Conservation (phyloP, 2,113 vertebrate genomes). For the Salvator merianae region DNA sequence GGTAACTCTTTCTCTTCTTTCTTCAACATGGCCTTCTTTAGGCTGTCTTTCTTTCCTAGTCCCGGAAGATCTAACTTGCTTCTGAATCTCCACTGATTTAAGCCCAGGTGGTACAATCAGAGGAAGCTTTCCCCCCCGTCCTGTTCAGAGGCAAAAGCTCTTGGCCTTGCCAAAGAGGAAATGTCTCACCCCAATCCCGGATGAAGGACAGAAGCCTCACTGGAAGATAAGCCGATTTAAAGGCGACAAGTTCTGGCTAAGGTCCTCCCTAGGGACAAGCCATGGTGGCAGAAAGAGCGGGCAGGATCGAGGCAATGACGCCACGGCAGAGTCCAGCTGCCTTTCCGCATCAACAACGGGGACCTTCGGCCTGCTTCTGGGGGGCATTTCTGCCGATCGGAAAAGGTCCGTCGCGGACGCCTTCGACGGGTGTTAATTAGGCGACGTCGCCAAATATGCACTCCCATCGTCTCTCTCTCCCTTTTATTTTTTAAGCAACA, state of each 20-base stretch:
- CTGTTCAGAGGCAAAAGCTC: neutral
- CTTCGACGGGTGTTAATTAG: no score
- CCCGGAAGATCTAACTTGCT: no score
- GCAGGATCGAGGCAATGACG: neutral
- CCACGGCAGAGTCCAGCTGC: neutral
- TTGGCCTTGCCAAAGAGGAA: neutral
- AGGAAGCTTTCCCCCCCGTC: neutral
- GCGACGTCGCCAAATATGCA: no score
- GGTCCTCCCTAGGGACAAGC: neutral
- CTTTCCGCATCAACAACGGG: neutral
- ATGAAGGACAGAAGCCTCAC: neutral
- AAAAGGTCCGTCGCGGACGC: neutral
- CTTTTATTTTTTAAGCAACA: no score
- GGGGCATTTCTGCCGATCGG: neutral
- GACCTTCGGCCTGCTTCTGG: neutral
- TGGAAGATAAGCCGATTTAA: neutral
- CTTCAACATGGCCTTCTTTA: no score
- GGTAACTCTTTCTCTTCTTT: no score
- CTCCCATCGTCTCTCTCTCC: no score
- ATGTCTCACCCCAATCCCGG: neutral
- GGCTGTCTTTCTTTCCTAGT: neutral
- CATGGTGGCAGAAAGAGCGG: fast-evolving
- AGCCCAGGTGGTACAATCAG: neutral
- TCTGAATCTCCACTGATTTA: neutral
- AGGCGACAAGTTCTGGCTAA: neutral